Conservation (phyloP, 2,888 invertebrate species). For the Gryllus longicercus region DNA sequence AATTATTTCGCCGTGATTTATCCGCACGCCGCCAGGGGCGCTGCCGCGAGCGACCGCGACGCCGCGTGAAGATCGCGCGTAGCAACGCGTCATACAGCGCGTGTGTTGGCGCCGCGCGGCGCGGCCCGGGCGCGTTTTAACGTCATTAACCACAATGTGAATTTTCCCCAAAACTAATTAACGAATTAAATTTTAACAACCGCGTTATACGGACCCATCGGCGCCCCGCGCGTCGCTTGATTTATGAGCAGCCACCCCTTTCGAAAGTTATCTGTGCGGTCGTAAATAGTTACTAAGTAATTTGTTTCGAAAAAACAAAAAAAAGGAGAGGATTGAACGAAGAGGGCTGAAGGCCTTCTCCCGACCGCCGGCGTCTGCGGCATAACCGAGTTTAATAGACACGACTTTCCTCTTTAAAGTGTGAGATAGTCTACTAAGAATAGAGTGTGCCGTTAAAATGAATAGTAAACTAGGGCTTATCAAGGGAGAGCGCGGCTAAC, state of each 20-base stretch:
- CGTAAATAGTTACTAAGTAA: not conserved
- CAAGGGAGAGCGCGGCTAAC: no score
- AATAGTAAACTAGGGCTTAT: no score
- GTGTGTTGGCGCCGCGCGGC: not conserved
- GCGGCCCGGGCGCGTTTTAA: not conserved
- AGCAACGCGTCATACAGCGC: no score
- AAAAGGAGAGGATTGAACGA: no score
- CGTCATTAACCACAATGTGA: constrained; percentile 6
- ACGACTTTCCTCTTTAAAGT: no score
- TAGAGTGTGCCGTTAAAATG: no score
- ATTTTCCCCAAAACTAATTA: not conserved
- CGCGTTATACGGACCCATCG: not conserved
- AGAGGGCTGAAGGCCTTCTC: no score
- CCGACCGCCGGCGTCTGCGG: no score
- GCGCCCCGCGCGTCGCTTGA: not conserved
- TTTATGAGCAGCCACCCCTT: not conserved
- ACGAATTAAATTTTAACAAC: not conserved
- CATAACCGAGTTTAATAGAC: no score
- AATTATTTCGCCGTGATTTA: constrained; percentile 5
- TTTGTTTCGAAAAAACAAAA: no score
- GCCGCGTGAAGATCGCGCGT: not conserved
- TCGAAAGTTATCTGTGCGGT: not conserved
- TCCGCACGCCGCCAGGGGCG: not conserved
- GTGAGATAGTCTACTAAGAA: no score
- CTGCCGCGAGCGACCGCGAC: not conserved